Conservation (phyloP, 1,140 invertebrate genomes). For the Solenopsis fugax region DNA sequence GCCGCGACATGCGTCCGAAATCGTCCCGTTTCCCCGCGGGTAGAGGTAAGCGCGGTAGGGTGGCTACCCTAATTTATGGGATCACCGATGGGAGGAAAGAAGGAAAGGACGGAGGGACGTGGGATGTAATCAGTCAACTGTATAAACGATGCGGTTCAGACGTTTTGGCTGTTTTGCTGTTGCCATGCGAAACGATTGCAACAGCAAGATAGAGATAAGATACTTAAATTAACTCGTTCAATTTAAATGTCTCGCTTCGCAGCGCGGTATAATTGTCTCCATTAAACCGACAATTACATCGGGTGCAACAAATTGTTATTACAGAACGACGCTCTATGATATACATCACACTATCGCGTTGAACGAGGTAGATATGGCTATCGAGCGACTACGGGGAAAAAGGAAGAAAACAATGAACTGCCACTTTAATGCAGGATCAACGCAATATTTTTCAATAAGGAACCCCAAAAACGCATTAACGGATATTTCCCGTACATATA, state of each 20-base stretch:
- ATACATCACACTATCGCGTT: background rate
- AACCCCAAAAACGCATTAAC: slow-evolving; percentile 79
- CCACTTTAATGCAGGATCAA: slow-evolving; percentile 77
- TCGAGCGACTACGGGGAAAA: background rate
- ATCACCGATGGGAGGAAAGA: slow-evolving; percentile 19
- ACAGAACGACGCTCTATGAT: background rate
- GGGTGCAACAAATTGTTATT: background rate
- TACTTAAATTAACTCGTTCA: slow-evolving; percentile 26
- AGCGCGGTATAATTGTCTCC: background rate
- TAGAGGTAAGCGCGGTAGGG: slow-evolving; percentile 12
- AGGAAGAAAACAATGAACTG: slow-evolving; percentile 52
- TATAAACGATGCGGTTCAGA: slow-evolving; percentile 46
- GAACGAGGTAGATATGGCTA: background rate
- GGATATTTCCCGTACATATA: slow-evolving; percentile 77
- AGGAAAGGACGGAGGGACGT: slow-evolving; percentile 23
- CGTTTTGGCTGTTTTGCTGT: slow-evolving; percentile 11
- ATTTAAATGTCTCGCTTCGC: background rate
- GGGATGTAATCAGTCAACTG: slow-evolving; percentile 34
- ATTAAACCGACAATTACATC: slow-evolving; percentile 27
- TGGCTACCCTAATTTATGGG: slow-evolving; percentile 66
- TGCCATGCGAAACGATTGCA: background rate
- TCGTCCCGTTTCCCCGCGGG: slow-evolving; percentile 55
- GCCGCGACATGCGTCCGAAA: slow-evolving; percentile 38
- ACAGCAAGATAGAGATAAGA: background rate
- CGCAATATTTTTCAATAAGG: slow-evolving; percentile 82